Base-by-base conservation (phyloP, 2,888 invertebrate species). In the Eurytoma californica region DNA sequence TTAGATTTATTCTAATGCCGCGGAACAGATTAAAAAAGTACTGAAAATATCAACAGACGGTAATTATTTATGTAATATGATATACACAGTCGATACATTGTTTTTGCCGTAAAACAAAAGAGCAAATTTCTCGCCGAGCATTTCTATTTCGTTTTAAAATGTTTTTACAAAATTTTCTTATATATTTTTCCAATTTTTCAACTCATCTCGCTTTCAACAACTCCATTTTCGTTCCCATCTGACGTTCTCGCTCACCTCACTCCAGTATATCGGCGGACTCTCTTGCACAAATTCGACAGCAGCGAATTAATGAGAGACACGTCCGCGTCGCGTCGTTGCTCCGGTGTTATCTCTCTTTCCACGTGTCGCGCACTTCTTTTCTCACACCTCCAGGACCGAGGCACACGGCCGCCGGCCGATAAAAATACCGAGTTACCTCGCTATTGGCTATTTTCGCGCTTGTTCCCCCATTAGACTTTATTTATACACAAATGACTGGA, bases 401-500 rank as follows among this genome's bases (percentile, higher is more conserved):
- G 9, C 28, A 51, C 61, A 24, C 58, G 58, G 24, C 57, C 39
- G 9, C 24, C 77, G 28, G n/a, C 24, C 80, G 57, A 80, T 80
- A 80, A 80, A 77, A 80, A 80, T 80, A 74, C 77, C 69, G 20
- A 28, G 58, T 49, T 60, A 69, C 51, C 60, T 20, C 68, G 28
- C 65, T 58, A 47, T 18, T 58, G 24, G 67, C 49, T 68, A 39
- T 68, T 60, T 65, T 53, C 57, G 24, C 57, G 77, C 72, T 77
- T 74, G 78, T 82, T 76, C 73, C 74, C 47, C 80, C 82, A 77
- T 81, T 77, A 72, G 77, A 79, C 70, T 82, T 83, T 82, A 82
- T 83, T 82, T 82, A 82, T 81, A 79, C 82, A 81, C 82, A 82
- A 83, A 84, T 83, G 81, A 83, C 82, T 73, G 70, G 82, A 81